A percentile compares a stretch with the other conserved stretches of the same genome.
Conservation (phyloP, 2,888 invertebrate species). For the Sceliomorpha sp. region DNA sequence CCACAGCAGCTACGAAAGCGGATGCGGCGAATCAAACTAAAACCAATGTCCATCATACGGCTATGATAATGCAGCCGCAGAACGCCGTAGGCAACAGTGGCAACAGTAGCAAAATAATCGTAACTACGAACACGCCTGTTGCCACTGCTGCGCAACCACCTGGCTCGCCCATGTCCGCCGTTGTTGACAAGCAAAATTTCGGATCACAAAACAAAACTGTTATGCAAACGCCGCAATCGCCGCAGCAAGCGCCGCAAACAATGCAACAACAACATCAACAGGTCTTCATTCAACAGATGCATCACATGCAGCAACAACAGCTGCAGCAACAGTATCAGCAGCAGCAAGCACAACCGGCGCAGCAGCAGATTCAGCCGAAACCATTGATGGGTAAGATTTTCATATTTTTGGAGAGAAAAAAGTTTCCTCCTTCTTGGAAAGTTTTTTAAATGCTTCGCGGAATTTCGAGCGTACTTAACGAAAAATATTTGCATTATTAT, state of each 20-base stretch:
- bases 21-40: slow-evolving; percentile 83
- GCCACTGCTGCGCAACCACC: slow-evolving; percentile 74
- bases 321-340: slow-evolving; percentile 70
- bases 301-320: slow-evolving; percentile 75
- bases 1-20: slow-evolving; percentile 82
- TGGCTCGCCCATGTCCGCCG: slow-evolving; percentile 83
- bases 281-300: slow-evolving; percentile 71
- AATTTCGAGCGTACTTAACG: too few species aligned
- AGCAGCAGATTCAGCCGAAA: slow-evolving; percentile 82
- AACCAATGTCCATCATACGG: slow-evolving; percentile 69
- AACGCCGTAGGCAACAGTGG: slow-evolving; percentile 62
- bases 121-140: slow-evolving; percentile 63
- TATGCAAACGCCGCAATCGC: slow-evolving; percentile 77
- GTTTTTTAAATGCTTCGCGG: too few species aligned
- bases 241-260: slow-evolving; percentile 67
- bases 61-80: slow-evolving; percentile 71
- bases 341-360: slow-evolving; percentile 68
- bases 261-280: slow-evolving; percentile 73
- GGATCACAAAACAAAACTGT: slow-evolving; percentile 78
- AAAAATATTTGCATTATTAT: too few species aligned
- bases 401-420: too few species aligned
- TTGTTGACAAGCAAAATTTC: slow-evolving; percentile 82
- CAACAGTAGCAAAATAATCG: slow-evolving; percentile 66
- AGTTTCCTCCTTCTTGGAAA: too few species aligned
- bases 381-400: slow-evolving; percentile 82